A percentile compares a stretch with the other conserved stretches of the same genome.
Evolutionary conservation across 2,113 vertebrate genomes (phyloP).

Genomic region (Campylomormyrus numenius): DNA sequence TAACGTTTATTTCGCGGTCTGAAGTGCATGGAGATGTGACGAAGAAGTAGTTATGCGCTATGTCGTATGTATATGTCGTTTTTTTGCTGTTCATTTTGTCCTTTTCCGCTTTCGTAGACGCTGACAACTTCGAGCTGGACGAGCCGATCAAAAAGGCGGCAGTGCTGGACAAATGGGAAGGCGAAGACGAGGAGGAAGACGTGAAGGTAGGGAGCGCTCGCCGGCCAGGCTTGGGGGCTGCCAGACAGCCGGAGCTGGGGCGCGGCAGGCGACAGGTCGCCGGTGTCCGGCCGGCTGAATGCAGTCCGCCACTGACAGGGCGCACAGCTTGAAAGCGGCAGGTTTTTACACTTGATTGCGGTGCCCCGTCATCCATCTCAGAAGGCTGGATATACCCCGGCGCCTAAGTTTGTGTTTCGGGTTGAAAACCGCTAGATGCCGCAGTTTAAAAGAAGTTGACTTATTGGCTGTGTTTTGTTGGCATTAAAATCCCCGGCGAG

Average conservation of each 20-base stretch:
- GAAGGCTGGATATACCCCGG: neutral
- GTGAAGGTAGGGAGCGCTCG: slow-evolving; percentile 66
- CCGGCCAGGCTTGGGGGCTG: neutral
- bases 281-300: neutral
- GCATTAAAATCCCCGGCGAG: neutral
- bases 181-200: slow-evolving; percentile 84
- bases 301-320: neutral
- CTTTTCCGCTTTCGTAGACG: slow-evolving; percentile 59
- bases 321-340: neutral
- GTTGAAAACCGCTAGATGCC: neutral
- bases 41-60: neutral
- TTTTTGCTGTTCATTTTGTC: neutral
- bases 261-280: neutral
- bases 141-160: slow-evolving; percentile 56
- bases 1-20: neutral
- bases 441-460: neutral
- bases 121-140: slow-evolving; percentile 72
- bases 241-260: neutral
- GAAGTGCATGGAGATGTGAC: neutral
- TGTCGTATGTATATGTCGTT: neutral
- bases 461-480: neutral
- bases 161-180: slow-evolving; percentile 76
- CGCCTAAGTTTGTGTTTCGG: neutral
- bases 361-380: neutral
- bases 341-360: neutral